Evolutionary conservation across 2,888 invertebrate species (phyloP).

Genomic region (Gonocerus acuteangulatus): DNA sequence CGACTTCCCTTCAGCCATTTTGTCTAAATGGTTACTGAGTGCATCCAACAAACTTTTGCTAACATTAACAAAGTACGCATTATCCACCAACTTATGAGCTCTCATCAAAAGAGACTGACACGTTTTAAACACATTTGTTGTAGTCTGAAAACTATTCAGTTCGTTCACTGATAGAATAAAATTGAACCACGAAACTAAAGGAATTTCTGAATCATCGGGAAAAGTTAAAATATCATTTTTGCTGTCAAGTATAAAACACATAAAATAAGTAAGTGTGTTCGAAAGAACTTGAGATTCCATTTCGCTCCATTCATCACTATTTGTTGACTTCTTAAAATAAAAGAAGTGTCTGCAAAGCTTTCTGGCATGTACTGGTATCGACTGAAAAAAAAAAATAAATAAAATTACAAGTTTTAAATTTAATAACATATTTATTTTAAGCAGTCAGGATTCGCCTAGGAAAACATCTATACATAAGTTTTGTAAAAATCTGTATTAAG

Average conservation of each 20-base stretch:
- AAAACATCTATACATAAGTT: too few species aligned
- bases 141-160: conserved; percentile 1
- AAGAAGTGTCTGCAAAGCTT: conserved; percentile 12
- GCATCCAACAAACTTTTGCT: background rate
- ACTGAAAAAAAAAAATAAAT: conserved; percentile 6
- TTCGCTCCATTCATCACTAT: background rate
- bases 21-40: background rate
- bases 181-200: background rate
- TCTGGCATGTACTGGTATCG: background rate
- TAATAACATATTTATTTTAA: too few species aligned
- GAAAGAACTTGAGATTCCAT: conserved; percentile 5
- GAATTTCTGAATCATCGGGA: background rate
- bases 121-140: background rate
- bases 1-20: background rate
- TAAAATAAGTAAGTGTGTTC: conserved; percentile 3
- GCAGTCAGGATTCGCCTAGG: too few species aligned
- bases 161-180: background rate
- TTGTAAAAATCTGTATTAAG: too few species aligned
- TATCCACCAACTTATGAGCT: background rate
- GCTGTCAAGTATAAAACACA: background rate
- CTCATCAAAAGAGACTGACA: background rate
- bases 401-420: too few species aligned
- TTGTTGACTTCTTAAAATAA: background rate
- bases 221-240: conserved; percentile 5
- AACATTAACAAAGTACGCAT: background rate